Percentiles rank a stretch among this genome's conserved stretches.
phyloP scores from a whole-genome alignment of 1,140 invertebrate species.

The Drosophila lacteicornis region DNA sequence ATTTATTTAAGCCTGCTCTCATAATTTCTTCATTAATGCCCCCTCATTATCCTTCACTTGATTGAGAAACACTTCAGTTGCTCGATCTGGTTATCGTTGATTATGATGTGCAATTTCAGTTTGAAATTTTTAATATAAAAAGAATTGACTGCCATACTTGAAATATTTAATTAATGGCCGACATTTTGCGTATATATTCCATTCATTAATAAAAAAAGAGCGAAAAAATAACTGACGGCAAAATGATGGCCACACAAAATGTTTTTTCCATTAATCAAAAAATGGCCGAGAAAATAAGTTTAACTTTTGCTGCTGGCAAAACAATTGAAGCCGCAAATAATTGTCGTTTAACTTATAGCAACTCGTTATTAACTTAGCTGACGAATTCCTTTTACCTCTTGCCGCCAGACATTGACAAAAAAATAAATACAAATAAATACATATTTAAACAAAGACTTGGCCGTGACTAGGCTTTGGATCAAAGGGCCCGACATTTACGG shows the following conservation, averaged over 20 bases:
- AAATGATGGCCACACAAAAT: conserved; percentile 42
- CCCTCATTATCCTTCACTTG: conserved; percentile 40
- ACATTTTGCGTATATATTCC: conserved; percentile 62
- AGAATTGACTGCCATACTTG: conserved; percentile 33
- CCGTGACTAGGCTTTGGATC: conserved; percentile 72
- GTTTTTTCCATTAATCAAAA: conserved; percentile 80
- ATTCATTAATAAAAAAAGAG: conserved; percentile 57
- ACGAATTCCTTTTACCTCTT: conserved; percentile 58
- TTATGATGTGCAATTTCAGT: conserved; percentile 40
- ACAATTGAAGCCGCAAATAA: conserved; percentile 73
- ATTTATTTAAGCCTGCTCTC: conserved; percentile 17
- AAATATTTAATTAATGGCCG: conserved; percentile 72
- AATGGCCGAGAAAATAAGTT: conserved; percentile 39
- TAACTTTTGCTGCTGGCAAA: conserved; percentile 46
- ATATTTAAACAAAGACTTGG: conserved; percentile 50
- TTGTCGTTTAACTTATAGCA: conserved; percentile 58
- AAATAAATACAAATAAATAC: conserved; percentile 60
- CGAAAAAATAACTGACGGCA: background rate
- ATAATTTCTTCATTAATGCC: conserved; percentile 31
- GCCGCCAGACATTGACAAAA: conserved; percentile 58
- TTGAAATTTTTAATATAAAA: conserved; percentile 7
- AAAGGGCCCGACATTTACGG: conserved; percentile 53
- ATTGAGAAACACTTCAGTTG: conserved; percentile 60
- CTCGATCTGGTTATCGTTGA: conserved; percentile 49
- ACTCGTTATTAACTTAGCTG: conserved; percentile 76